These are phyloP conservation scores for Motacilla alba DNA, from an alignment of 2,113 vertebrate genomes.

Conservation along the genomic window DNA sequence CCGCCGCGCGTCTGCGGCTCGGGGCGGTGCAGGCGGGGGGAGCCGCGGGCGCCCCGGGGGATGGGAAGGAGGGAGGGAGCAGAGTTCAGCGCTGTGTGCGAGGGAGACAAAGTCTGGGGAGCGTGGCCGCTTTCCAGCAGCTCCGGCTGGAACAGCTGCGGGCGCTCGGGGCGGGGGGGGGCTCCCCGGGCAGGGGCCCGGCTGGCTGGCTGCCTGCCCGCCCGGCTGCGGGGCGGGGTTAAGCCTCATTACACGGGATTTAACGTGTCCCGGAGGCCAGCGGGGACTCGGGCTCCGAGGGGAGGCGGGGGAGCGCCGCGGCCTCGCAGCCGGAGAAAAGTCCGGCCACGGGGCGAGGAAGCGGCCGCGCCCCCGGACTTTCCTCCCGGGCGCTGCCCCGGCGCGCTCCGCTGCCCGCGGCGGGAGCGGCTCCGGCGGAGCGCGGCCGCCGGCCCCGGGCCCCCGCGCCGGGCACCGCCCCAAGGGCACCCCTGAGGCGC, in stretches of 20 bases:
- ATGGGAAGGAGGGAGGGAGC: not conserved
- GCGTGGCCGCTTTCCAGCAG: constrained; percentile 24
- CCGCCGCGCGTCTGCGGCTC: not conserved
- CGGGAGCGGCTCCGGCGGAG: not conserved
- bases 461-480: not conserved
- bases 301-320: not conserved
- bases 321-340: not conserved
- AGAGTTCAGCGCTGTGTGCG: not conserved
- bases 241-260: constrained; percentile 47
- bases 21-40: not conserved
- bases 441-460: not conserved
- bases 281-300: not conserved
- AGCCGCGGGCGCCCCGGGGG: not conserved
- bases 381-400: not conserved
- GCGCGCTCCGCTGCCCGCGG: not conserved
- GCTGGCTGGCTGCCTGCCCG: constrained; percentile 18
- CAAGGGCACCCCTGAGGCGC: not conserved
- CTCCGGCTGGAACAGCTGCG: constrained; percentile 27
- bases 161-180: not conserved
- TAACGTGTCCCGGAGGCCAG: constrained; percentile 23
- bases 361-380: not conserved
- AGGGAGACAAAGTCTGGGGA: constrained; percentile 3
- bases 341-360: not conserved
- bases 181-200: constrained; percentile 15
- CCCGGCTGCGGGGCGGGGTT: constrained; percentile 35